Evolutionary conservation across 1,140 invertebrate genomes (phyloP).

Genomic region (Eriocheir sinensis): DNA sequence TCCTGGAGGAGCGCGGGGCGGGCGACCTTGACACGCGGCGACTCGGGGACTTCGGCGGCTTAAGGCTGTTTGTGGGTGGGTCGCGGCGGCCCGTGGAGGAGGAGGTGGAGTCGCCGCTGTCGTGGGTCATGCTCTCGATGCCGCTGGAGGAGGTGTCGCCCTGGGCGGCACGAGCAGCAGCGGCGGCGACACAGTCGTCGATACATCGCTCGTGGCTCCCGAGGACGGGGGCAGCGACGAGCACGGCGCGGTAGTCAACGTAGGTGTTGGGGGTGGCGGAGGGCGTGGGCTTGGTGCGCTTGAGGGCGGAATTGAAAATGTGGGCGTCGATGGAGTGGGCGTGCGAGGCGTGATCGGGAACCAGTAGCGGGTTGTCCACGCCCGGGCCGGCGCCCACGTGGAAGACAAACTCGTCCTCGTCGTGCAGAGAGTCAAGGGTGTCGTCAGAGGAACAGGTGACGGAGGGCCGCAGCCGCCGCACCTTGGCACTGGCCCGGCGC

Average conservation of each 20-base stretch:
- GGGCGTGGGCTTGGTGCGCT: conserved; percentile 69
- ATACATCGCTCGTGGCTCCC: conserved; percentile 74
- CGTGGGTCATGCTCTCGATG: conserved; percentile 67
- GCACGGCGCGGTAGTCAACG: conserved; percentile 73
- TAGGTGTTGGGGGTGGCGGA: conserved; percentile 74
- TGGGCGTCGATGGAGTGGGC: conserved; percentile 36
- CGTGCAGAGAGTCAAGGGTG: conserved; percentile 67
- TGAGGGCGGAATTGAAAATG: conserved; percentile 75
- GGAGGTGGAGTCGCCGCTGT: conserved; percentile 58
- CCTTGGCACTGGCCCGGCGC: conserved; percentile 61
- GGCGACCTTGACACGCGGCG: neutral
- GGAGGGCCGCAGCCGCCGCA: conserved; percentile 41
- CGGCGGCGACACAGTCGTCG: conserved; percentile 73
- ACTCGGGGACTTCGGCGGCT: neutral
- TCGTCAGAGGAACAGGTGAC: conserved; percentile 61
- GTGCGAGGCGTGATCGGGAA: conserved; percentile 11
- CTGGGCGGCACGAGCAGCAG: neutral
- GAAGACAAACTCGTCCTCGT: conserved; percentile 73
- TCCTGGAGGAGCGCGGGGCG: neutral
- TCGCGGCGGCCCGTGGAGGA: conserved; percentile 31
- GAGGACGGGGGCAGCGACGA: conserved; percentile 36
- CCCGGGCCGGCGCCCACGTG: neutral
- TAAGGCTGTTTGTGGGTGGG: conserved; percentile 18
- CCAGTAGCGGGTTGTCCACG: neutral
- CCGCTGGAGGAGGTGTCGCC: conserved; percentile 70